Evolutionary conservation across 2,113 vertebrate species (phyloP), one percentile per base, ranked within the genome.

Genomic region (Dasypus novemcinctus): DNA sequence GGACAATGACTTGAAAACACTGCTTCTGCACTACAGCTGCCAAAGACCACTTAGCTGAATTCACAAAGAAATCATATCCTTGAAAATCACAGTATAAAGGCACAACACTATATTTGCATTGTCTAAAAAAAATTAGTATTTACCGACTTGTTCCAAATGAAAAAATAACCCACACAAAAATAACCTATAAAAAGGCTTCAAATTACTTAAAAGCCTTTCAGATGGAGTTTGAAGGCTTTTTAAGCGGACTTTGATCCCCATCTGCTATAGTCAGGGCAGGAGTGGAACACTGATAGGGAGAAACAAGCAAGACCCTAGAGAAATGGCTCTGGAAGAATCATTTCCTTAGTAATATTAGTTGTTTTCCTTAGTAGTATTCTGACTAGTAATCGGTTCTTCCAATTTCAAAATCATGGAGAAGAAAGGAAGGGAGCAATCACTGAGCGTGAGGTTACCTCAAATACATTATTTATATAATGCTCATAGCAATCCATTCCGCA

Each of bases 161-260:
- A 95, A 94, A 97, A 71, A 88, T 13, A 93, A 92, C 76, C 46
- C 80, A 79, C 68, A 95, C 21, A 93, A 88, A 79, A 72, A 85
- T 49, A 87, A 96, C 74, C 87, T 64, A 78, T 43, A 78, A 85
- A 57, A 85, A 94, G 68, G n/a, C 43, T 64, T 79, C 68, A 85
- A 93, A 95, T 95, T 84, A 94, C 72, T 94, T 94, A 91, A 95
- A 96, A 97, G 95, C 85, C 72, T 88, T 95, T 78, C 66, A 18
- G 13, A 68, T 46, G 1, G 66, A 92, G 38, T 29, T 71, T 88
- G 85, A 91, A 92, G 95, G 85, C 72, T 97, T 95, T 71, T 27
- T 52, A 88, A 36, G 66, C 68, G 57, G 75, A 95, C 78, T 94
- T 82, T 94, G 72, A 96, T 72, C 81, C 87, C 68, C 49, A 88